These are phyloP conservation scores for Cryptosula pallasiana DNA, from an alignment of 2,888 invertebrate species.

Conservation along the genomic window DNA sequence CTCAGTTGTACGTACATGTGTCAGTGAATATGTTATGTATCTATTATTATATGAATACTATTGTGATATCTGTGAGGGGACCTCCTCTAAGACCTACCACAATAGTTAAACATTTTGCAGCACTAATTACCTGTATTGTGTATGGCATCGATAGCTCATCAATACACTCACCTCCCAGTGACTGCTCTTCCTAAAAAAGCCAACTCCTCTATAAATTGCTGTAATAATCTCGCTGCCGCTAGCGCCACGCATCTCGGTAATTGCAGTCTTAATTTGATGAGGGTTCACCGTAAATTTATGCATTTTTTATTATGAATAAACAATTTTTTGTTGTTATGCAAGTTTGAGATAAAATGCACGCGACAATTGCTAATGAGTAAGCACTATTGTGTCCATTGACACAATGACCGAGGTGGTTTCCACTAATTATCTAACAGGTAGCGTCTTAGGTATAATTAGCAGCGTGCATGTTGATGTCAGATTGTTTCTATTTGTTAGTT, in stretches of 20 bases:
- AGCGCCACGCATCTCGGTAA: too few relatives aligned
- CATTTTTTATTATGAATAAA: too few relatives aligned
- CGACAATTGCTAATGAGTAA: not conserved
- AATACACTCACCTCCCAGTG: slow-evolving; percentile 19
- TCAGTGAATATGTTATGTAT: too few relatives aligned
- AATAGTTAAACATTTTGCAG: not conserved
- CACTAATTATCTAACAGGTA: not conserved
- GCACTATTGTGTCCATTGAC: not conserved
- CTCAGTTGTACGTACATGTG: too few relatives aligned
- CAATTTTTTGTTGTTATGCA: too few relatives aligned
- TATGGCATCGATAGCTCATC: not conserved
- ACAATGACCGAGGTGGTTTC: not conserved
- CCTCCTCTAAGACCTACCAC: not conserved
- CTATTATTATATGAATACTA: not conserved
- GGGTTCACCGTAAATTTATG: too few relatives aligned
- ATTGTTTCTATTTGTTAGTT: slow-evolving; percentile 13
- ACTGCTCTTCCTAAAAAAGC: not conserved
- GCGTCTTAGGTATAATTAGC: not conserved
- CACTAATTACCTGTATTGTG: slow-evolving; percentile 8
- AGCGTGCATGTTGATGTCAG: slow-evolving; percentile 11
- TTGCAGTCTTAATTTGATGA: too few relatives aligned
- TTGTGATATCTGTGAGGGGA: not conserved
- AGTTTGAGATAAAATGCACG: too few relatives aligned
- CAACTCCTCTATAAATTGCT: too few relatives aligned
- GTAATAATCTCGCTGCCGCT: too few relatives aligned